Conservation (phyloP, 2,888 invertebrate species). For the Deilephila elpenor region DNA sequence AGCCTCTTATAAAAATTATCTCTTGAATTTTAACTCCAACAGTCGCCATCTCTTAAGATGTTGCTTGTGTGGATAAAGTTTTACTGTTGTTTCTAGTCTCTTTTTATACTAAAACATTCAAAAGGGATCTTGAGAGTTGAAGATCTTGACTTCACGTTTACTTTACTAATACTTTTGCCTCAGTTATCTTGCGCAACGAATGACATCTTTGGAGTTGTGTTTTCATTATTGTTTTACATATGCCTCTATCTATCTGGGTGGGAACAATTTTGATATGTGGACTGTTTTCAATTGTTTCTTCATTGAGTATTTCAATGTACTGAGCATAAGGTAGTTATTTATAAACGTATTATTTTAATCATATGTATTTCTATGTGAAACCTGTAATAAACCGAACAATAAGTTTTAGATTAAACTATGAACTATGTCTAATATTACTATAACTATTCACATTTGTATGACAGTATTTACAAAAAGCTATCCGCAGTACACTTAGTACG, state of each 20-base stretch:
- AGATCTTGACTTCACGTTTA: slow-evolving; percentile 13
- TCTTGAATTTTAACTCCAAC: slow-evolving; percentile 58
- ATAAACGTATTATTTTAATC: too few species aligned
- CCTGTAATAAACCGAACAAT: background rate
- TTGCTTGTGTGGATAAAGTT: slow-evolving; percentile 21
- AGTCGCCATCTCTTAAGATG: slow-evolving; percentile 35
- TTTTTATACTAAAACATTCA: slow-evolving; percentile 24
- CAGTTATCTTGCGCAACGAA: background rate
- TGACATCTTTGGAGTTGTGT: background rate
- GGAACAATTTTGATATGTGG: too few species aligned
- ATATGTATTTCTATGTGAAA: too few species aligned
- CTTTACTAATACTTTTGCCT: slow-evolving; percentile 6
- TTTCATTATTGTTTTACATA: too few species aligned
- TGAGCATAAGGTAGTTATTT: too few species aligned
- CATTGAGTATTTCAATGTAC: too few species aligned
- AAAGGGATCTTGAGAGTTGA: slow-evolving; percentile 7
- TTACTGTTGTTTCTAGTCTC: slow-evolving; percentile 17
- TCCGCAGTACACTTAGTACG: background rate
- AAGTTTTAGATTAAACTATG: background rate
- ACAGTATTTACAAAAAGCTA: background rate
- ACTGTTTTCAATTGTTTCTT: too few species aligned
- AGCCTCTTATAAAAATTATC: slow-evolving; percentile 67
- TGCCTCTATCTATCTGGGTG: too few species aligned
- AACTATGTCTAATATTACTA: too few species aligned
- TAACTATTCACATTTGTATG: background rate